Evolutionary conservation across 2,888 invertebrate genomes (phyloP).

Genomic region (Coleophora deauratella): DNA sequence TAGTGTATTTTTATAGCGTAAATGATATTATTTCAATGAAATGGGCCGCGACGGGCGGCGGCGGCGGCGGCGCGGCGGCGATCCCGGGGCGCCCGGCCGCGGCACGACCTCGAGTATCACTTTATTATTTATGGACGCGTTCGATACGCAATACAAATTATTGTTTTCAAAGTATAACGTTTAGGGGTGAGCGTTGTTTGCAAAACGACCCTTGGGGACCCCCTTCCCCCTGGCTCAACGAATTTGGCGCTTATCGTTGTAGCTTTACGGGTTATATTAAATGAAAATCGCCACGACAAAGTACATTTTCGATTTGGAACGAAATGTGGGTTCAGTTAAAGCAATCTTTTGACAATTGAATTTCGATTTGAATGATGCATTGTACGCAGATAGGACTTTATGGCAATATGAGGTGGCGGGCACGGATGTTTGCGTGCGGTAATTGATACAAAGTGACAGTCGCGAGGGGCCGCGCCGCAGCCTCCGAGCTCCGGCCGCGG

Average conservation of each 20-base stretch:
- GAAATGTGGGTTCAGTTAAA: slow-evolving; percentile 55
- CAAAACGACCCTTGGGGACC: slow-evolving; percentile 61
- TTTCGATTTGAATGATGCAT: slow-evolving; percentile 55
- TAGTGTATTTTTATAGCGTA: too few relatives aligned
- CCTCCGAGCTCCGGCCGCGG: slow-evolving; percentile 56
- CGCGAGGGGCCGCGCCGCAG: slow-evolving; percentile 57
- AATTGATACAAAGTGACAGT: slow-evolving; percentile 74
- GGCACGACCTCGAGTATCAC: slow-evolving; percentile 61
- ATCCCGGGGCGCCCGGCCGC: slow-evolving; percentile 35
- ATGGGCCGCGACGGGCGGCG: slow-evolving; percentile 35
- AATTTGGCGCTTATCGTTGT: slow-evolving; percentile 43
- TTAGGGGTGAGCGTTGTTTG: slow-evolving; percentile 71
- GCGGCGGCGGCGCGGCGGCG: too few relatives aligned
- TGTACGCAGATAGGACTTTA: slow-evolving; percentile 59
- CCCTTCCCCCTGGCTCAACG: slow-evolving; percentile 27
- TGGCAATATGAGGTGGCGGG: slow-evolving; percentile 24
- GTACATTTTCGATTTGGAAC: slow-evolving; percentile 46
- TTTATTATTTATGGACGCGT: slow-evolving; percentile 73
- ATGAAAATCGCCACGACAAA: slow-evolving; percentile 27
- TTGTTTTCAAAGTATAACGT: slow-evolving; percentile 75
- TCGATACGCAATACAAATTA: slow-evolving; percentile 75
- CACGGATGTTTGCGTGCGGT: slow-evolving; percentile 71
- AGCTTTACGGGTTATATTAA: slow-evolving; percentile 44
- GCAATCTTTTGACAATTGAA: slow-evolving; percentile 72
- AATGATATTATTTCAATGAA: slow-evolving; percentile 16